Evolutionary conservation across 2,888 invertebrate genomes (phyloP).

Genomic region (Lasioglossum morio): DNA sequence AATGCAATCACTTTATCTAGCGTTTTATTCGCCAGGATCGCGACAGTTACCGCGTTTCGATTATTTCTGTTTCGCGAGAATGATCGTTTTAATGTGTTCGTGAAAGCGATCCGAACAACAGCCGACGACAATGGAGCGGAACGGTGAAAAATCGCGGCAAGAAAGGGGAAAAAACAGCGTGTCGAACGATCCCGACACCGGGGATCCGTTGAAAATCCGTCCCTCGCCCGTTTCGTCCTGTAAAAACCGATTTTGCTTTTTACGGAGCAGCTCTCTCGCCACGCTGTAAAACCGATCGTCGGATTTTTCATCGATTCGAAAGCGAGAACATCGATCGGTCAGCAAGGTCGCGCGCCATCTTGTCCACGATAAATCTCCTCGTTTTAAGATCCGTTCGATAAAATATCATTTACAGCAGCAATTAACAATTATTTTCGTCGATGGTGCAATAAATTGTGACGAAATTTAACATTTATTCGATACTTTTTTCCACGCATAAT

Average conservation of each 20-base stretch:
- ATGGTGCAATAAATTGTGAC: neutral
- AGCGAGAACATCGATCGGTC: conserved; percentile 44
- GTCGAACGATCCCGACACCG: conserved; percentile 50
- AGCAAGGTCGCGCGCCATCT: conserved; percentile 26
- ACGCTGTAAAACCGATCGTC: conserved; percentile 5
- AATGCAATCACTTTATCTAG: neutral
- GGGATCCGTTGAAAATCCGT: conserved; percentile 36
- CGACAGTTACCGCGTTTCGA: conserved; percentile 17
- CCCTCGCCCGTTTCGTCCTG: conserved; percentile 5
- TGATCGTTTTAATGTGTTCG: conserved; percentile 41
- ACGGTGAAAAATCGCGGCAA: conserved; percentile 59
- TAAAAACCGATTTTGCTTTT: conserved; percentile 51
- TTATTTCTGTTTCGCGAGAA: conserved; percentile 28
- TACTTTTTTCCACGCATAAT: neutral
- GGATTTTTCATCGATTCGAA: conserved; percentile 42
- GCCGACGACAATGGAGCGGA: conserved; percentile 58
- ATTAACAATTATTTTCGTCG: neutral
- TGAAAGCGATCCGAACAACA: conserved; percentile 56
- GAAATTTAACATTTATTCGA: neutral
- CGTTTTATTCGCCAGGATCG: neutral
- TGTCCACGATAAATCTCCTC: neutral
- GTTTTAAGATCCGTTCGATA: conserved; percentile 8
- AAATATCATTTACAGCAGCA: neutral
- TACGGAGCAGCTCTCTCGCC: conserved; percentile 32
- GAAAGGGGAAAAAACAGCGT: conserved; percentile 43